Percentiles rank a stretch among this genome's conserved stretches.
Conservation (phyloP, 2,113 vertebrate genomes). For the Bubo bubo region DNA sequence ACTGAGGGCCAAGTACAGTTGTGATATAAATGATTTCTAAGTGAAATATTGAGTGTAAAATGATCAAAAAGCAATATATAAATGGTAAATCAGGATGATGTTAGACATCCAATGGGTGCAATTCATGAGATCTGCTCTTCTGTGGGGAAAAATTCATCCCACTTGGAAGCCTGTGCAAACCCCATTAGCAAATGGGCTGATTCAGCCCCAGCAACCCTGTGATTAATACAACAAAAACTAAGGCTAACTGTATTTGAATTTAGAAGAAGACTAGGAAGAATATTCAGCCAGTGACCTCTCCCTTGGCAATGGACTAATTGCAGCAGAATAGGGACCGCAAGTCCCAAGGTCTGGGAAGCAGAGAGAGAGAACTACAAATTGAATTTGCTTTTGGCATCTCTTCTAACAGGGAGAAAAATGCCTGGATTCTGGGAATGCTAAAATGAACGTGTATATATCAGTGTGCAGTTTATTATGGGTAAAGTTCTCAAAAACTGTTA, state of each 20-base stretch:
- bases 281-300: not conserved
- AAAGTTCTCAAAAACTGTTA: not conserved
- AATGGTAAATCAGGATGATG: not conserved
- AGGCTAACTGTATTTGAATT: not conserved
- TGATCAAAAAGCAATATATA: conserved; percentile 26
- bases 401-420: conserved; percentile 26
- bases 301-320: not conserved
- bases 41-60: conserved; percentile 1
- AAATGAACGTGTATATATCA: not conserved
- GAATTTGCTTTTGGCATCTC: conserved; percentile 33
- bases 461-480: not conserved
- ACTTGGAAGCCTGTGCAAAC: not conserved
- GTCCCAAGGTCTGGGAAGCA: conserved; percentile 43
- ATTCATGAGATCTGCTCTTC: not conserved
- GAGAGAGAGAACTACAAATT: not conserved
- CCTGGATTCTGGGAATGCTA: not conserved
- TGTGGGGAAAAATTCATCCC: not conserved
- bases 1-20: not conserved
- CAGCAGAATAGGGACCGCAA: not conserved
- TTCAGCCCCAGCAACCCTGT: not conserved
- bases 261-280: not conserved
- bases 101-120: not conserved
- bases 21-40: conserved; percentile 11
- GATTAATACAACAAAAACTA: conserved; percentile 22
- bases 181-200: not conserved